Conservation (phyloP, 2,888 invertebrate species). For the Blera fallax region DNA sequence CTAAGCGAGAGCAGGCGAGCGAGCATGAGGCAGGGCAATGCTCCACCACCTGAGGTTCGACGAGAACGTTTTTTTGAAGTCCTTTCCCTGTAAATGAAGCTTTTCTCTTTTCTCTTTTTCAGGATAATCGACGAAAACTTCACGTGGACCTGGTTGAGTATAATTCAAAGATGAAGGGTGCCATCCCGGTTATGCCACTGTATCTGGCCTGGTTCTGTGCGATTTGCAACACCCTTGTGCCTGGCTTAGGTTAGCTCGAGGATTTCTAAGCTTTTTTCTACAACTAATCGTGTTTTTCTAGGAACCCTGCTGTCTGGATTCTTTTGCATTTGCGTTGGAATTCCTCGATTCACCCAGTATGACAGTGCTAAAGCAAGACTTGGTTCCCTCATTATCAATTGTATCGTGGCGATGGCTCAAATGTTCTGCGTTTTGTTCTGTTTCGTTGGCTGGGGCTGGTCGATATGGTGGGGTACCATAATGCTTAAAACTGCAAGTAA, state of each 20-base stretch:
- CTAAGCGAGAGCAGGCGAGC: constrained; percentile 83
- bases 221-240: constrained; percentile 89
- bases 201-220: constrained; percentile 94
- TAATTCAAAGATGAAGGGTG: constrained; percentile 93
- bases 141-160: constrained; percentile 91
- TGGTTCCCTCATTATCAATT: constrained; percentile 92
- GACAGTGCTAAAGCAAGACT: constrained; percentile 89
- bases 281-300: constrained; percentile 78
- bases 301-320: constrained; percentile 95
- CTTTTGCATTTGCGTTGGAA: constrained; percentile 93
- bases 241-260: constrained; percentile 86
- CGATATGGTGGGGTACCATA: constrained; percentile 98
- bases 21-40: constrained; percentile 82
- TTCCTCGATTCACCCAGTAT: constrained; percentile 91
- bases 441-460: constrained; percentile 98
- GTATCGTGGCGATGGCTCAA: constrained; percentile 93
- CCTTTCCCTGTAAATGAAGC: background rate
- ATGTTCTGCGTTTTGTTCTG: constrained; percentile 96
- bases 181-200: constrained; percentile 94
- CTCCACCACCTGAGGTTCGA: constrained; percentile 85
- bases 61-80: background rate
- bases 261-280: background rate
- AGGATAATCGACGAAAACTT: constrained; percentile 90
- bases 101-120: constrained; percentile 69
- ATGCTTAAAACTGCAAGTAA: constrained; percentile 94